Evolutionary conservation across 2,888 invertebrate genomes (phyloP).

Genomic region (Liopterus haemorrhoidalis): DNA sequence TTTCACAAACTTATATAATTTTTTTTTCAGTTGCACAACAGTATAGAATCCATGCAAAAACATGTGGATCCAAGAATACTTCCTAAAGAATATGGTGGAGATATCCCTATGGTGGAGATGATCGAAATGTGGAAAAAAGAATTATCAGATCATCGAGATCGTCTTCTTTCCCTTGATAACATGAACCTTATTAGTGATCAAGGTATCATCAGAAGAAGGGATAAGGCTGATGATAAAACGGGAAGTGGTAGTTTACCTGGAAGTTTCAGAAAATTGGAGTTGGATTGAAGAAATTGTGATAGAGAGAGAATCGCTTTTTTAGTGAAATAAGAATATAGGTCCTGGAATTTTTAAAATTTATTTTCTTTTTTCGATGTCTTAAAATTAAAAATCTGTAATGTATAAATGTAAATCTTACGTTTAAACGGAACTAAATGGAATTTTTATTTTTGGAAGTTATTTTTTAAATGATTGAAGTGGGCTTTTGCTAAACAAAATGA

Average conservation of each 20-base stretch:
- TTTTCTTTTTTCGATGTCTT: too few species aligned
- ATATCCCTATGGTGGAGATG: conserved; percentile 65
- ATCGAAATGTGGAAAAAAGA: conserved; percentile 61
- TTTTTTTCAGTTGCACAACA: conserved; percentile 52
- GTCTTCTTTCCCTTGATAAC: conserved; percentile 55
- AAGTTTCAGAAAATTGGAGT: conserved; percentile 64
- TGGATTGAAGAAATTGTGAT: too few species aligned
- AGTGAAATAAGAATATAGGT: too few species aligned
- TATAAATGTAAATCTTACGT: too few species aligned
- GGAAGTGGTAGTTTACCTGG: conserved; percentile 45
- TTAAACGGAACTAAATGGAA: too few species aligned
- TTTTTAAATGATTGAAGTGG: too few species aligned
- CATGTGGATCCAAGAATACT: conserved; percentile 57
- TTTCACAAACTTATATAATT: background rate
- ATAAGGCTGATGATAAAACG: conserved; percentile 43
- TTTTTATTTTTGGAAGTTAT: too few species aligned
- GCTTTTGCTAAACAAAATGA: too few species aligned
- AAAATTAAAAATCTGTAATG: too few species aligned
- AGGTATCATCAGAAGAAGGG: conserved; percentile 49
- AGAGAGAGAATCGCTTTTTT: too few species aligned
- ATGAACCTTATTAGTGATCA: conserved; percentile 61
- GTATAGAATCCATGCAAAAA: conserved; percentile 54
- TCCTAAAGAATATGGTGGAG: conserved; percentile 68
- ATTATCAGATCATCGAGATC: conserved; percentile 53
- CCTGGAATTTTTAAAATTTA: too few species aligned